Evolutionary conservation across 2,113 vertebrate genomes (phyloP).

Genomic region (Platichthys flesus): DNA sequence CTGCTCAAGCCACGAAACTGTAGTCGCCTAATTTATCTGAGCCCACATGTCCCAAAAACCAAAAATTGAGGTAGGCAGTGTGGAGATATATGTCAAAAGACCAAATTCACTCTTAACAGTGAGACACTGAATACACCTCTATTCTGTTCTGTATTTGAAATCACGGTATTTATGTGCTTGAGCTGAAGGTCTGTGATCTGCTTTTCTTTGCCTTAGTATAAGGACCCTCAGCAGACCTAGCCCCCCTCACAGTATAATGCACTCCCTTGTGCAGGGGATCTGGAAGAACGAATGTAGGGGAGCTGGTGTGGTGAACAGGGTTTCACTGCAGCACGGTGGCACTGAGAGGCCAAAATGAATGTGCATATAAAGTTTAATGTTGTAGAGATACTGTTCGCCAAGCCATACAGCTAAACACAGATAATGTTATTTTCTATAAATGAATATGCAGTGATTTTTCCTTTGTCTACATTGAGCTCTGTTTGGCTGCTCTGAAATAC

Average conservation of each 20-base stretch:
- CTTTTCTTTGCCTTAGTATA: conserved; percentile 54
- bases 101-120: neutral
- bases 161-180: conserved; percentile 23
- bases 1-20: conserved; percentile 8
- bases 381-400: conserved; percentile 10
- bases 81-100: neutral
- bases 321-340: neutral
- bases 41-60: neutral
- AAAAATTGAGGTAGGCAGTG: neutral
- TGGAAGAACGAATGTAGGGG: conserved; percentile 45
- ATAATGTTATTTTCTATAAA: conserved; percentile 11
- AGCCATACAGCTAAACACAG: conserved; percentile 31
- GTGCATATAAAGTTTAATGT: neutral
- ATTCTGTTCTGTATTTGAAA: conserved; percentile 23
- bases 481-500: neutral
- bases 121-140: conserved; percentile 6
- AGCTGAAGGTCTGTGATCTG: conserved; percentile 23
- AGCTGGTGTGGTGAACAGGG: neutral
- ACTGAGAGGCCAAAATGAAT: conserved; percentile 16
- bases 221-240: conserved; percentile 23
- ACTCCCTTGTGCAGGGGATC: conserved; percentile 19
- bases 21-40: conserved; percentile 20
- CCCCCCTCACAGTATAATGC: conserved; percentile 4
- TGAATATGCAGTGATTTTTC: conserved; percentile 16
- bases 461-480: neutral